Conservation (phyloP, 2,888 invertebrate species). For the Callimorpha dominula region DNA sequence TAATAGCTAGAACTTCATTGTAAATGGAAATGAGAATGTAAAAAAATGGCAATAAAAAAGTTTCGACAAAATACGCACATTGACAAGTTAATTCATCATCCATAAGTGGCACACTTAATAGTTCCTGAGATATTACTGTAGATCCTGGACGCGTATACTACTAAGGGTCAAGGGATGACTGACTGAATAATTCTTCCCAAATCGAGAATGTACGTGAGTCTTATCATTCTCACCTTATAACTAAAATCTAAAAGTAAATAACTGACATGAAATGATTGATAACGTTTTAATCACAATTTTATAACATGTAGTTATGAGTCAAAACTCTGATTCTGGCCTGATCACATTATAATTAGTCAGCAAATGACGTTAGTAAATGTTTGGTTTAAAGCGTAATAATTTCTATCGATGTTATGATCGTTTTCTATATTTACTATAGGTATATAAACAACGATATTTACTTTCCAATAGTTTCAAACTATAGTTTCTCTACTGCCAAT, state of each 20-base stretch:
- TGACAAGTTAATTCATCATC: not conserved
- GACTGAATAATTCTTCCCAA: not conserved
- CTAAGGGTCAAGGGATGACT: not conserved
- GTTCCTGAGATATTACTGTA: not conserved
- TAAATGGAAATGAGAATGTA: not conserved
- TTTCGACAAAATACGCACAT: too few species aligned
- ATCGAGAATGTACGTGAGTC: not conserved
- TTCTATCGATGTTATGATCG: too few species aligned
- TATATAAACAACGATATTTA: not conserved
- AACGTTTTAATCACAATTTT: too few species aligned
- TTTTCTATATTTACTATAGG: not conserved
- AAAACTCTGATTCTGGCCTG: too few species aligned
- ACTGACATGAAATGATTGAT: too few species aligned
- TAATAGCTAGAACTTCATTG: not conserved
- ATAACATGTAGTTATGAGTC: too few species aligned
- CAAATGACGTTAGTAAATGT: too few species aligned
- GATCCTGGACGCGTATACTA: not conserved
- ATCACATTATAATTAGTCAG: too few species aligned
- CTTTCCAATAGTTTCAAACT: not conserved
- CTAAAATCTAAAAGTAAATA: not conserved
- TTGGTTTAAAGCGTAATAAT: too few species aligned
- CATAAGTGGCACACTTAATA: not conserved
- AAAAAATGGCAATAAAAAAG: not conserved
- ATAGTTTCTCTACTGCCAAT: constrained; percentile 1
- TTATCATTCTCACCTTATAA: too few species aligned